These are phyloP conservation scores for Sarcophilus harrisii DNA, from an alignment of 2,797 vertebrate species.

Conservation along the genomic window DNA sequence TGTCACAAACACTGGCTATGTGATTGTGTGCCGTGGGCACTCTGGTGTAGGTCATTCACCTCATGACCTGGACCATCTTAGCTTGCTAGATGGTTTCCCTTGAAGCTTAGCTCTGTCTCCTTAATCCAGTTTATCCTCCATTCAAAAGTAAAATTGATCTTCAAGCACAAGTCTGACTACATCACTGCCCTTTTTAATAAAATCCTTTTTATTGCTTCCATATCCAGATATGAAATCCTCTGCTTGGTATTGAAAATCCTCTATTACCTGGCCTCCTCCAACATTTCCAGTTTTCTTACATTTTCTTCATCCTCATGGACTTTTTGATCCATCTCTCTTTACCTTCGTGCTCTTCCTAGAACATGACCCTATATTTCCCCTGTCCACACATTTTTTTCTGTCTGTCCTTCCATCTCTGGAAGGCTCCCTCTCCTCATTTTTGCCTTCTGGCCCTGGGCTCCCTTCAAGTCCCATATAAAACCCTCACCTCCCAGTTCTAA, in stretches of 20 bases:
- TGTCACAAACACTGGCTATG: not conserved
- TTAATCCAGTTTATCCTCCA: too few relatives aligned
- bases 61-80: too few relatives aligned
- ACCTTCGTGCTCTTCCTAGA: not conserved
- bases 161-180: not conserved
- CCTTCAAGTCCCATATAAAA: conserved; percentile 16
- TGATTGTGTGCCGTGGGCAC: not conserved
- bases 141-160: too few relatives aligned
- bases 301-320: not conserved
- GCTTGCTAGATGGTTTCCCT: too few relatives aligned
- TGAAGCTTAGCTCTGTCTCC: too few relatives aligned
- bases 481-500: not conserved
- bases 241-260: not conserved
- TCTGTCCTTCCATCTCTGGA: conserved; percentile 24
- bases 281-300: not conserved
- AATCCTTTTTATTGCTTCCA: not conserved
- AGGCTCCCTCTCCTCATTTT: not conserved
- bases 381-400: conserved; percentile 3
- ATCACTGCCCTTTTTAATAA: not conserved
- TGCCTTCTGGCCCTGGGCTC: not conserved
- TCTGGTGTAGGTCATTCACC: not conserved
- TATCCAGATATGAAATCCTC: not conserved
- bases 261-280: not conserved
- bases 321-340: not conserved
- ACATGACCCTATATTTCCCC: conserved; percentile 3